Evolutionary conservation across 1,140 invertebrate genomes (phyloP).

Genomic region (Leptoteleia sp.): DNA sequence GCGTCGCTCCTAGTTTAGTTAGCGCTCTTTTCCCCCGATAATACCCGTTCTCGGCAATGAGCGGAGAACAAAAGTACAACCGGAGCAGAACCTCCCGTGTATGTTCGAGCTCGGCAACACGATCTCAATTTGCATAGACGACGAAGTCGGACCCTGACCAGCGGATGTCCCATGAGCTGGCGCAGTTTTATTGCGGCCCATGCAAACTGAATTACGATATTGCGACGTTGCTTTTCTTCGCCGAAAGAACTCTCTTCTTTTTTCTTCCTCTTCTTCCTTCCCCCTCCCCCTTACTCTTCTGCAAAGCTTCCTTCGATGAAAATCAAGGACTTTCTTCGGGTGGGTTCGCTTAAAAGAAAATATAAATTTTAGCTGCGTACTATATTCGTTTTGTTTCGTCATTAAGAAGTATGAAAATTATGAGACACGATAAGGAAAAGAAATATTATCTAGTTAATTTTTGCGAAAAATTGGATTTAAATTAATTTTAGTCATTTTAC

Average conservation of each 20-base stretch:
- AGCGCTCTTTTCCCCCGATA: constrained; percentile 43
- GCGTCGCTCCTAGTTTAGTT: constrained; percentile 33
- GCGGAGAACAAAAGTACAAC: constrained; percentile 37
- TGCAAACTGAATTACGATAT: constrained; percentile 50
- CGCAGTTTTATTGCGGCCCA: constrained; percentile 43
- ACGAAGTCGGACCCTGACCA: constrained; percentile 43
- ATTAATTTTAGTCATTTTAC: too few species aligned
- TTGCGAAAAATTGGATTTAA: too few species aligned
- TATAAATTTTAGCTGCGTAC: too few species aligned
- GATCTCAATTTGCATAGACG: constrained; percentile 60
- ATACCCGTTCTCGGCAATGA: constrained; percentile 31
- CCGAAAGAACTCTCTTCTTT: background rate
- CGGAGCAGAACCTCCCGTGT: constrained; percentile 23
- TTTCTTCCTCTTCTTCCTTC: too few species aligned
- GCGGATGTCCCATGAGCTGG: constrained; percentile 39
- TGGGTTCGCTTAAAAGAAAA: too few species aligned
- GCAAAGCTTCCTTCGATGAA: too few species aligned
- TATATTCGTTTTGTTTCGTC: too few species aligned
- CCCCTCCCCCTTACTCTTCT: too few species aligned
- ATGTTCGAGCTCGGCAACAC: constrained; percentile 44
- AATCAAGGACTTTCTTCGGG: too few species aligned
- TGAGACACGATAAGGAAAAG: too few species aligned
- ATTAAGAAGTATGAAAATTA: too few species aligned
- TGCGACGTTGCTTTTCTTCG: constrained; percentile 26
- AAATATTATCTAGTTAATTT: too few species aligned